Percentiles rank a stretch among this genome's conserved stretches.
Evolutionary conservation across 1,140 invertebrate genomes (phyloP).

Genomic region (Drosophila repletoides): DNA sequence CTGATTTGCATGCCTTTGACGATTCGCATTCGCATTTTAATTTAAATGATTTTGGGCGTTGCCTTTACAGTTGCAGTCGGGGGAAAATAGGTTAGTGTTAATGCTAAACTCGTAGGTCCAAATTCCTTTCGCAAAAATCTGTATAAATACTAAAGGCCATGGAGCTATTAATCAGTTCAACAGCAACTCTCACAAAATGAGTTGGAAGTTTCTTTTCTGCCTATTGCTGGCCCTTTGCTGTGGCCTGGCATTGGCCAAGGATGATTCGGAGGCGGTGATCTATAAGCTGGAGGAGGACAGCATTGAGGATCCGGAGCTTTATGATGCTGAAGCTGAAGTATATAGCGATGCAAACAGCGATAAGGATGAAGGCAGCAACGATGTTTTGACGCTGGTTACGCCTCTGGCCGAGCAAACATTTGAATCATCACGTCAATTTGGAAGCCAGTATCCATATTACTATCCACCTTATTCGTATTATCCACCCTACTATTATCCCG

Average conservation of each 20-base stretch:
- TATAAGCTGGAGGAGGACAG: not conserved
- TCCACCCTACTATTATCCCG: not conserved
- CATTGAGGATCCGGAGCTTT: constrained; percentile 2
- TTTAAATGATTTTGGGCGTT: not conserved
- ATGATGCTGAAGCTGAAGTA: not conserved
- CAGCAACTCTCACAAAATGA: constrained; percentile 20
- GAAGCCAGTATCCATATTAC: not conserved
- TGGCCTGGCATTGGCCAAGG: constrained; percentile 7
- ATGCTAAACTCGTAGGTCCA: no score
- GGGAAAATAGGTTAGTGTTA: not conserved
- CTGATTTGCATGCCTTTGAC: constrained; percentile 33
- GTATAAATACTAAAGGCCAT: constrained; percentile 30
- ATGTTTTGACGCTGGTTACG: not conserved
- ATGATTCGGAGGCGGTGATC: not conserved
- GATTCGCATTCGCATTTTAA: constrained; percentile 5
- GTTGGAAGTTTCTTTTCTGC: constrained; percentile 14
- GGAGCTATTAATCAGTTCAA: constrained; percentile 30
- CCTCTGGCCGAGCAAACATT: no score
- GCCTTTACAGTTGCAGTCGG: not conserved
- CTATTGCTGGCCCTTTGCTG: constrained; percentile 23
- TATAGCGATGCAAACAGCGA: not conserved
- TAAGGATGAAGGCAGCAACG: not conserved
- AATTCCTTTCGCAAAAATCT: no score
- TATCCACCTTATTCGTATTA: constrained; percentile 1
- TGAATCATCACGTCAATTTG: no score